Evolutionary conservation across 2,888 invertebrate genomes (phyloP).

Genomic region (Phaonia tiefii): DNA sequence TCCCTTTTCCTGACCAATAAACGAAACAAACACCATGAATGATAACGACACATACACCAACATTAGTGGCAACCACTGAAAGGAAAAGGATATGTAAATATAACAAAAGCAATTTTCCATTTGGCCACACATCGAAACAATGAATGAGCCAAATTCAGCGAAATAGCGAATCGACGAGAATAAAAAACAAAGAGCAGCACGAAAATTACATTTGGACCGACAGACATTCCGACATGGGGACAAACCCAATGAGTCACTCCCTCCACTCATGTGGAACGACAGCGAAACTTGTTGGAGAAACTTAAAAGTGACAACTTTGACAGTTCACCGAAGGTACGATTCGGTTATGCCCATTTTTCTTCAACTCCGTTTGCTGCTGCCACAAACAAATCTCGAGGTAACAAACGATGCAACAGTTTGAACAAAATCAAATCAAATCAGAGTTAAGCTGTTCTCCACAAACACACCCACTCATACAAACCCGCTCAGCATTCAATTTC

Average conservation of each 20-base stretch:
- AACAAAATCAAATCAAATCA: slow-evolving; percentile 37
- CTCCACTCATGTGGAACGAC: slow-evolving; percentile 48
- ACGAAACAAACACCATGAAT: slow-evolving; percentile 57
- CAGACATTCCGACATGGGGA: background rate
- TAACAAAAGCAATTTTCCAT: slow-evolving; percentile 63
- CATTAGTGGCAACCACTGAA: slow-evolving; percentile 22
- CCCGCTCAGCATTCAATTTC: slow-evolving; percentile 9
- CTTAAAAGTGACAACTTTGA: slow-evolving; percentile 62
- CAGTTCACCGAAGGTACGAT: slow-evolving; percentile 60
- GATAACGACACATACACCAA: slow-evolving; percentile 42
- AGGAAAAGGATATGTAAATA: slow-evolving; percentile 57
- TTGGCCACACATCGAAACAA: slow-evolving; percentile 51
- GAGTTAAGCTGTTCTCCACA: slow-evolving; percentile 14
- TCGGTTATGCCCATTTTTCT: slow-evolving; percentile 16
- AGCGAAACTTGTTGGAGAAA: slow-evolving; percentile 50
- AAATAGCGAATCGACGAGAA: slow-evolving; percentile 28
- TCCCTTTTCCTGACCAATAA: slow-evolving; percentile 59
- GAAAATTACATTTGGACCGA: background rate
- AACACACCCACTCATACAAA: background rate
- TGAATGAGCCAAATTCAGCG: background rate
- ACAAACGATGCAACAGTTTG: slow-evolving; percentile 54
- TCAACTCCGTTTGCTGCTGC: background rate
- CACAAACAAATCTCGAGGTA: slow-evolving; percentile 13
- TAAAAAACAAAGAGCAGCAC: background rate
- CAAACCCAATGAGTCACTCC: slow-evolving; percentile 35